A percentile compares a stretch with the other conserved stretches of the same genome.
Evolutionary conservation across 2,113 vertebrate genomes (phyloP).

Genomic region (Phylloscopus whistleri): DNA sequence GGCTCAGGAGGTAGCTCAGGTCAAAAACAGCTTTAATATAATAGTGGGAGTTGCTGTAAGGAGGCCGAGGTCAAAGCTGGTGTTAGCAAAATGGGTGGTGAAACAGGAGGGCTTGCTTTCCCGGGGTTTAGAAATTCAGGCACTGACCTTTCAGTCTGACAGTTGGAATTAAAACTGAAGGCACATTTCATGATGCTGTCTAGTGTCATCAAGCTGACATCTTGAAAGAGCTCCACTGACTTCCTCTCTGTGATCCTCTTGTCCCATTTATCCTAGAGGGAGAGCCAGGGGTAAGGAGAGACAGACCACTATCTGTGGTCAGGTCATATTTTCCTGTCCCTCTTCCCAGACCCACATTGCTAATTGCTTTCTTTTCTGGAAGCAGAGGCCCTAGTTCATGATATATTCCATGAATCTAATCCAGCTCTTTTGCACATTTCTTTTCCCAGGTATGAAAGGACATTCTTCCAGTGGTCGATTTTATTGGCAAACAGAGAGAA

Average conservation of each 20-base stretch:
- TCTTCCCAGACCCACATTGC: not conserved
- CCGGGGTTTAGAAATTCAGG: not conserved
- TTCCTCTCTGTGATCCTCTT: slow-evolving; percentile 23
- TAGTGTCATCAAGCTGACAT: slow-evolving; percentile 86
- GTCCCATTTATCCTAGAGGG: slow-evolving; percentile 84
- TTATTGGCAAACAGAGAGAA: not conserved
- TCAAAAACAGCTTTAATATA: slow-evolving; percentile 84
- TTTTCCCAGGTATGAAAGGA: not conserved
- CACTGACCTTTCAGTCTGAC: slow-evolving; percentile 80
- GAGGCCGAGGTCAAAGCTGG: not conserved
- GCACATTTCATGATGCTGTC: slow-evolving; percentile 88
- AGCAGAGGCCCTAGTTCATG: not conserved
- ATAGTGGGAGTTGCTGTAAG: slow-evolving; percentile 66
- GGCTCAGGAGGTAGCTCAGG: slow-evolving; percentile 59
- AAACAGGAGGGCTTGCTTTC: not conserved
- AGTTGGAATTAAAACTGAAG: slow-evolving; percentile 78
- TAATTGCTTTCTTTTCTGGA: not conserved
- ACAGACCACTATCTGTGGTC: rapidly evolving
- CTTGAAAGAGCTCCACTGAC: slow-evolving; percentile 80
- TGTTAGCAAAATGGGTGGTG: not conserved
- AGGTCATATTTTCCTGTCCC: not conserved
- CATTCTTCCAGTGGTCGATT: not conserved
- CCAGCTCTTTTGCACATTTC: not conserved
- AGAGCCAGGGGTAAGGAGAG: not conserved
- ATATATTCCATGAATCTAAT: not conserved